Percentiles rank a stretch among this genome's conserved stretches.
Conservation (phyloP, 53 echinoderm and acorn worm genomes). For the Stichopus horrens region DNA sequence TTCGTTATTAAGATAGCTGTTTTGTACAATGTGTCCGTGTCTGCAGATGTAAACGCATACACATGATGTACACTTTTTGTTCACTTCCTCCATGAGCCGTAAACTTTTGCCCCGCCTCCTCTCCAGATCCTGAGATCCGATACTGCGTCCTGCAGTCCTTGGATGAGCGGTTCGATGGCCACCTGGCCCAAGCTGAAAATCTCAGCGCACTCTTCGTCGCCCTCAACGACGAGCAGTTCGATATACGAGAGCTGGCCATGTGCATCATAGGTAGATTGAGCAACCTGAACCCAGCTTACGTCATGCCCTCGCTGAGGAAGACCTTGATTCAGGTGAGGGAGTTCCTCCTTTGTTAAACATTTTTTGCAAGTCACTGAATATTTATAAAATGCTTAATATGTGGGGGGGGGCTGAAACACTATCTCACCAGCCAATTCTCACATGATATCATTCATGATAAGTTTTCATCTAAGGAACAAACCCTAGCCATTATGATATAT, state of each 20-base stretch:
- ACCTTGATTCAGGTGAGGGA: constrained; percentile 87
- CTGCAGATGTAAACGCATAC: no score
- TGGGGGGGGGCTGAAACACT: no score
- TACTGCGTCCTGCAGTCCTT: constrained; percentile 94
- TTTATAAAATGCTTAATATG: no score
- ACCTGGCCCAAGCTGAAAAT: constrained; percentile 96
- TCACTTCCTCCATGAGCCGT: no score
- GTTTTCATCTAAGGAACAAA: no score
- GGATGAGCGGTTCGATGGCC: constrained; percentile 97
- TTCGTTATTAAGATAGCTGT: neutral
- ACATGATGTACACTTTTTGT: no score
- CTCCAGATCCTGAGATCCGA: constrained; percentile 88
- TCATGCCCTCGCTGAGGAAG: constrained; percentile 95
- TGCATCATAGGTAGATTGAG: constrained; percentile 95
- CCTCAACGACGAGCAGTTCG: constrained; percentile 93
- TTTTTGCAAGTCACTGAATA: no score
- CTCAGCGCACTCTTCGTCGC: constrained; percentile 94
- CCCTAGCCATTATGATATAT: no score
- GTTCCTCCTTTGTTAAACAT: no score
- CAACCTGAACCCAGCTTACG: constrained; percentile 94
- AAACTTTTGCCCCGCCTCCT: neutral
- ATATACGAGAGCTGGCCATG: constrained; percentile 97
- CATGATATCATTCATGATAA: no score
- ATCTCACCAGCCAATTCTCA: no score
- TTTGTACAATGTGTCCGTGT: neutral